Evolutionary conservation across 2,888 invertebrate species (phyloP).

Genomic region (Trichogramma dendrolimi): DNA sequence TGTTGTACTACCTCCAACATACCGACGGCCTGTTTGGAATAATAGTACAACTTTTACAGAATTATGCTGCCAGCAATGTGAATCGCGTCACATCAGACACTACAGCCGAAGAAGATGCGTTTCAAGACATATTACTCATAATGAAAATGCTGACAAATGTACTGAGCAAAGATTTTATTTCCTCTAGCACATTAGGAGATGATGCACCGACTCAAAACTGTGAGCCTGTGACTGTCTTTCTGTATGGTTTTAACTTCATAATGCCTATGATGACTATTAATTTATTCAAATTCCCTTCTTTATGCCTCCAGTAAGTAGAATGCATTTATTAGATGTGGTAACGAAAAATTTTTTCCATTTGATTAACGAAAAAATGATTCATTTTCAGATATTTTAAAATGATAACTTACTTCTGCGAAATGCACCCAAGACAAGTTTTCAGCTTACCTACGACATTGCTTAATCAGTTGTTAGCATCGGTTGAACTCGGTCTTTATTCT

Average conservation of each 20-base stretch:
- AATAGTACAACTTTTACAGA: slow-evolving; percentile 49
- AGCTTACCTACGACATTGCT: slow-evolving; percentile 55
- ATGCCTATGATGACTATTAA: slow-evolving; percentile 71
- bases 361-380: slow-evolving; percentile 5
- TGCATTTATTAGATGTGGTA: background rate
- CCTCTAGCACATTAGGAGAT: slow-evolving; percentile 6
- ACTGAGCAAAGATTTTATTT: slow-evolving; percentile 53
- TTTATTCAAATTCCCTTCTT: slow-evolving; percentile 65
- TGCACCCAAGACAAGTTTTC: slow-evolving; percentile 62
- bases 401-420: slow-evolving; percentile 63
- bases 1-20: slow-evolving; percentile 60
- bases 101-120: slow-evolving; percentile 70
- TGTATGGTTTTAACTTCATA: slow-evolving; percentile 67
- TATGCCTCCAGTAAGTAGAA: slow-evolving; percentile 60
- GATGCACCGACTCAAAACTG: background rate
- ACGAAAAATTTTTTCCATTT: slow-evolving; percentile 4
- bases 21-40: slow-evolving; percentile 57
- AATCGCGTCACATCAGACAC: slow-evolving; percentile 62
- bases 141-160: slow-evolving; percentile 70
- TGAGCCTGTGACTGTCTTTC: slow-evolving; percentile 60
- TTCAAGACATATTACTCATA: slow-evolving; percentile 72
- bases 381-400: slow-evolving; percentile 56
- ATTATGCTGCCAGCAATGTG: slow-evolving; percentile 65
- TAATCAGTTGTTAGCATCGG: slow-evolving; percentile 56
- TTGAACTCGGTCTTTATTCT: slow-evolving; percentile 60